Base-by-base conservation (phyloP, 1,140 invertebrate species). In the Tribolium madens region DNA sequence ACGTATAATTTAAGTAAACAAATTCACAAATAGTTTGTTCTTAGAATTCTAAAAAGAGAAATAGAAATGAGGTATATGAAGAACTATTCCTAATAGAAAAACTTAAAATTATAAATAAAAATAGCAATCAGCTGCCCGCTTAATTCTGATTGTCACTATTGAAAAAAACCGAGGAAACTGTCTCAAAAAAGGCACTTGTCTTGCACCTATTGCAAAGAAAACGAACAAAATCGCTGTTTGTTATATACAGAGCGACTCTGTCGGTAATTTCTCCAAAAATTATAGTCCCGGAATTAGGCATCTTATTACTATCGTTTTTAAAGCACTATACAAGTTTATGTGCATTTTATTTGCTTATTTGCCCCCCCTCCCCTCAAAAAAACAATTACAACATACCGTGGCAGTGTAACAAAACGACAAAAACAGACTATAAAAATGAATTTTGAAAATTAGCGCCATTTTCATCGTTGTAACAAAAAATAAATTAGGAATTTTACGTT, bases 101-200 rank as follows among this genome's bases (percentile, higher is more conserved):
- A 64, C 57, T 33, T 64, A 64, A 64, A 7, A 64, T 64, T 64
- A 64, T 21, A 64, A 64, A 13, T 26, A 64, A 64, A 64, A 64
- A 42, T 64, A 64, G 57, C 57, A 64, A 64, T 64, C 57, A 64
- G 57, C 57, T 64, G 57, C 57, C 57, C 13, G 26, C 14, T 64
- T 64, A 26, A 33, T 64, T 21, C 26, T 64, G 57, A 64, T 64
- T 64, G 21, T 64, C 52, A 21, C 57, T 64, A 64, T 64, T 2
- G 31, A 21, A 36, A 64, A 15, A 64, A 64, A 36, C 0, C 10
- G 1, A 3, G 13, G n/a, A 36, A 64, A 15, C 31, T 26, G 26
- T 64, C 57, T 64, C 57, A 64, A 64, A 64, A 52, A 64, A 64
- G 57, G 57, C 57, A 64, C 57, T 64, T 64, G 57, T 64, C 57